phyloP scores from a whole-genome alignment of 1,140 invertebrate genomes.

The Meloidogyne floridensis region DNA sequence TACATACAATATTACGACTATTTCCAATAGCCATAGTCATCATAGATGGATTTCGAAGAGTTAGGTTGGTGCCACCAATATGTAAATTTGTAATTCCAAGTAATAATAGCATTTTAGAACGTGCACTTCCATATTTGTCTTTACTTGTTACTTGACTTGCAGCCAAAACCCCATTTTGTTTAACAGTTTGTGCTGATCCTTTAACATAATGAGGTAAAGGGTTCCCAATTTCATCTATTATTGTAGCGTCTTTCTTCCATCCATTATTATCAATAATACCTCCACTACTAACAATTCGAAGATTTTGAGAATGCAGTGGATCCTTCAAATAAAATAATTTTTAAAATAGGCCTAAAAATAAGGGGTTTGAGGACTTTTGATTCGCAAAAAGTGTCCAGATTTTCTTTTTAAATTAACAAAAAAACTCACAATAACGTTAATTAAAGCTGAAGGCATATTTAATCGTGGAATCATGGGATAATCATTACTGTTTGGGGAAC shows the following conservation, averaged over 20 bases:
- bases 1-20: background rate
- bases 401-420: background rate
- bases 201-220: background rate
- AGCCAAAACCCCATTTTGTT: background rate
- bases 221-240: background rate
- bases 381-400: too few species aligned
- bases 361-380: too few species aligned
- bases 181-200: background rate
- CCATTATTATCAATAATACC: background rate
- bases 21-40: background rate
- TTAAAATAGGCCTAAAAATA: too few species aligned
- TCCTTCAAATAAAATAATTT: background rate
- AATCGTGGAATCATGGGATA: background rate
- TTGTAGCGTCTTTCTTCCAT: background rate
- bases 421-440: slow-evolving; percentile 9
- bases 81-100: slow-evolving; percentile 9
- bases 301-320: background rate
- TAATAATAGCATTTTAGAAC: background rate
- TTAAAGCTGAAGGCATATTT: background rate
- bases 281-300: background rate
- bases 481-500: background rate
- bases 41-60: slow-evolving; percentile 1
- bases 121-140: background rate
- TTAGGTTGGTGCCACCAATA: background rate
- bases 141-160: background rate